Evolutionary conservation across 2,797 vertebrate genomes (phyloP), one percentile per base, ranked within the genome.

Genomic region (Onychomys arenicola): DNA sequence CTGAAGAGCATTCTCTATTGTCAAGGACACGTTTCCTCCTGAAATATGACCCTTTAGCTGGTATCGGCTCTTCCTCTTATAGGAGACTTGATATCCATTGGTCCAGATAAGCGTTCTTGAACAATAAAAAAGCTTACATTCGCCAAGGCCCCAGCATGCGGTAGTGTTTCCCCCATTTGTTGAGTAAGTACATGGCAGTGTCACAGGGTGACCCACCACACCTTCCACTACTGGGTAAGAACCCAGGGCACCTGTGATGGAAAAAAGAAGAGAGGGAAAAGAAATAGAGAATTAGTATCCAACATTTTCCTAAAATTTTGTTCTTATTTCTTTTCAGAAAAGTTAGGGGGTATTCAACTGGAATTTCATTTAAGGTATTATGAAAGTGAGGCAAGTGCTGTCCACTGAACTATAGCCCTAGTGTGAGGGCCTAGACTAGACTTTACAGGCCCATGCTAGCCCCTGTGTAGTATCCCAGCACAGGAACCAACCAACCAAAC

Each of bases 61-160:
- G 93, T 99, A 99, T 8, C 98, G 98, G 4, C 21, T 49, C 0
- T 97, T 97, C 71, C 67, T 81, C 32, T 34, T 96, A 94, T 49
- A 93, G 87, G 6, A 97, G 69, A 99, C 94, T 0, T 2, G 25
- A 0, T 76, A 43, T 46, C 98, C 99, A 2, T 99, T 91, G 0
- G 98, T 97, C 67, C 12, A 49, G 94, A 99, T 96, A 63, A 88
- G 46, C n/a, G 93, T 59, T 3, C 96, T 23, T n/a, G 6, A 65
- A 76, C 99, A 99, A n/a, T 65, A 78, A 0, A 84, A 90, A 55
- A 27, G 2, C 12, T 49, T 98, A 97, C 99, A 98, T 59, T 87
- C 0, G 9, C 98, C 99, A 46, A 89, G 97, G 8, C 83, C 99
- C 99, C 99, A 99, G 96, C 99, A 99, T 11, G 90, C 91, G 5